These are phyloP conservation scores for Pyrochroa serraticornis DNA, from an alignment of 2,888 invertebrate genomes.

Conservation along the genomic window DNA sequence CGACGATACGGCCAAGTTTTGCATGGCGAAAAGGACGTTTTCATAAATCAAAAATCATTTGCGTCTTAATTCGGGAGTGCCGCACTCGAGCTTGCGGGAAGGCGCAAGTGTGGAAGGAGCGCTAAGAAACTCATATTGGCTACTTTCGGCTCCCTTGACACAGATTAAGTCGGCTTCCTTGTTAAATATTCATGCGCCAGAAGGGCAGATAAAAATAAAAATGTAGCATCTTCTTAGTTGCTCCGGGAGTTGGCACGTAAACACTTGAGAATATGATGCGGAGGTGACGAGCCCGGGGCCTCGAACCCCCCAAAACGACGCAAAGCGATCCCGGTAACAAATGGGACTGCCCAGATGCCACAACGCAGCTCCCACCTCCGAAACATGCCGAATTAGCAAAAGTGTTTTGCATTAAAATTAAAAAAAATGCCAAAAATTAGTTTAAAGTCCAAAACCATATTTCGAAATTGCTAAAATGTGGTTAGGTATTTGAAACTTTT, in stretches of 20 bases:
- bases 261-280: constrained; percentile 57
- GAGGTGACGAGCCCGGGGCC: constrained; percentile 46
- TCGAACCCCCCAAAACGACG: constrained; percentile 7
- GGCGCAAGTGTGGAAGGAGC: constrained; percentile 35
- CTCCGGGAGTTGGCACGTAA: constrained; percentile 54
- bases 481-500: too few relatives aligned
- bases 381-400: too few relatives aligned
- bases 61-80: constrained; percentile 52
- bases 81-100: constrained; percentile 31
- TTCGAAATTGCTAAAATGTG: too few relatives aligned
- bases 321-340: constrained; percentile 15
- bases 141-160: constrained; percentile 61
- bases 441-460: too few relatives aligned
- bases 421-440: too few relatives aligned
- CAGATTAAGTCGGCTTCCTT: constrained; percentile 64
- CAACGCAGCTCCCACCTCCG: too few relatives aligned
- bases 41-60: constrained; percentile 56
- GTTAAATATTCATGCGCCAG: constrained; percentile 66
- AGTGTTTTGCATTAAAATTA: too few relatives aligned
- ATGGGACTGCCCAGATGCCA: too few relatives aligned
- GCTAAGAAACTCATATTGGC: constrained; percentile 58
- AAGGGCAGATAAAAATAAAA: constrained; percentile 65
- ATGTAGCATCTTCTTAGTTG: constrained; percentile 53
- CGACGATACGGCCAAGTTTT: too few relatives aligned
- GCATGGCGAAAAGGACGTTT: constrained; percentile 29